A percentile compares a stretch with the other conserved stretches of the same genome.
These are phyloP conservation scores for Caenorhabditis becei DNA, from an alignment of 2,888 invertebrate genomes.

Conservation along the genomic window DNA sequence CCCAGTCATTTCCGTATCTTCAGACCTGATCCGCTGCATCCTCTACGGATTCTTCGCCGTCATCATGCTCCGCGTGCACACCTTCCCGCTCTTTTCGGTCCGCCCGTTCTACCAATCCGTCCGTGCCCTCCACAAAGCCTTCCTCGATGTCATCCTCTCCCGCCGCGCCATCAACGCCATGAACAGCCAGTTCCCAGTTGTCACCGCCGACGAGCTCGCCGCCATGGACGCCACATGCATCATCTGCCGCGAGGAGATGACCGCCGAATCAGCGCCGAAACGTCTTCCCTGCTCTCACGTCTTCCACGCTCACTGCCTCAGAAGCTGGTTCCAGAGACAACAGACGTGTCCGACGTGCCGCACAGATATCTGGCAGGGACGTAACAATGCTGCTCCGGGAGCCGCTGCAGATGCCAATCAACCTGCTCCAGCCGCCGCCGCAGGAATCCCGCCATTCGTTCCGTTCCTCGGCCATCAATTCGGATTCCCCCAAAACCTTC, in stretches of 20 bases:
- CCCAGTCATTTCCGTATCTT: constrained; percentile 25
- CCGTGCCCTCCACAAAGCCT: constrained; percentile 92
- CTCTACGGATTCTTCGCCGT: constrained; percentile 94
- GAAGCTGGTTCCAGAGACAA: constrained; percentile 99
- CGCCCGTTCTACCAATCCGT: constrained; percentile 99
- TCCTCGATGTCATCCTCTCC: constrained; percentile 96
- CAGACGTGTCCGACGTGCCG: constrained; percentile 98
- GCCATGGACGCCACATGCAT: constrained; percentile 89
- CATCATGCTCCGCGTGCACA: constrained; percentile 97
- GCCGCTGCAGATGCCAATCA: constrained; percentile 29
- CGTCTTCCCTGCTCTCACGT: constrained; percentile 99
- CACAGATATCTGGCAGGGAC: constrained; percentile 73
- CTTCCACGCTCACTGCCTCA: constrained; percentile 96
- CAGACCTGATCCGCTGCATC: constrained; percentile 86
- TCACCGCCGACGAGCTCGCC: constrained; percentile 74
- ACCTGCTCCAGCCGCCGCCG: constrained; percentile 25
- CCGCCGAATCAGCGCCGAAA: constrained; percentile 86
- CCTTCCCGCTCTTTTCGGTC: constrained; percentile 97
- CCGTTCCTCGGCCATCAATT: constrained; percentile 72
- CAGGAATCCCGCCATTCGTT: constrained; percentile 59
- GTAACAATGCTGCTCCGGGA: constrained; percentile 29
- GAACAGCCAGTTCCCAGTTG: constrained; percentile 80
- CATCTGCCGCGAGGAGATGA: constrained; percentile 94
- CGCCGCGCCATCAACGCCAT: constrained; percentile 82
- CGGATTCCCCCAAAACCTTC: constrained; percentile 60